Conservation (phyloP, 2,797 vertebrate genomes). For the Lepus townsendii region DNA sequence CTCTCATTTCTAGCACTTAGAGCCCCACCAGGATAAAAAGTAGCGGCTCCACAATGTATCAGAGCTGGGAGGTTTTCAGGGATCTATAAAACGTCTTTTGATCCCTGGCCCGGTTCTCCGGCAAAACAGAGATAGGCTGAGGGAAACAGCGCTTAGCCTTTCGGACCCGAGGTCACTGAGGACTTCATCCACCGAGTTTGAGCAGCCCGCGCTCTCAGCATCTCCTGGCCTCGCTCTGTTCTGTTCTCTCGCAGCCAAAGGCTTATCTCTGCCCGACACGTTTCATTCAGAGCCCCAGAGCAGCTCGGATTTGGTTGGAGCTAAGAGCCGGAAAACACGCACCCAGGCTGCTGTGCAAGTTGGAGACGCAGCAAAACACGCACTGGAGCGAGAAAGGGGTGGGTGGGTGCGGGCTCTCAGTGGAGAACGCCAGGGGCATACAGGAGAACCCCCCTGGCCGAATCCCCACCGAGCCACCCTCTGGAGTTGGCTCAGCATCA, state of each 20-base stretch:
- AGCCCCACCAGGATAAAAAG: background rate
- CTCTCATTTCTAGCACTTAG: background rate
- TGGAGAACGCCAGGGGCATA: background rate
- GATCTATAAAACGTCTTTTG: slow-evolving; percentile 16
- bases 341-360: slow-evolving; percentile 39
- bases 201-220: slow-evolving; percentile 56
- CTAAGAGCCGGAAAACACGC: slow-evolving; percentile 73
- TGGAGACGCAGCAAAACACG: background rate
- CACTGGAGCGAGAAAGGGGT: background rate
- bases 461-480: background rate
- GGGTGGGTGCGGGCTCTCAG: slow-evolving; percentile 14
- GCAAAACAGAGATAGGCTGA: slow-evolving; percentile 68
- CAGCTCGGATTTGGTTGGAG: slow-evolving; percentile 44
- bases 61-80: background rate
- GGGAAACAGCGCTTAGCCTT: slow-evolving; percentile 56
- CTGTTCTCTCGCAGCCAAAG: background rate
- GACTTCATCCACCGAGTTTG: slow-evolving; percentile 44
- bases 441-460: background rate
- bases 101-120: slow-evolving; percentile 64
- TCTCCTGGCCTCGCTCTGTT: slow-evolving; percentile 34
- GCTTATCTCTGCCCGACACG: slow-evolving; percentile 59
- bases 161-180: slow-evolving; percentile 35
- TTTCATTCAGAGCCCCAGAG: slow-evolving; percentile 77
- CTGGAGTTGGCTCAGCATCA: background rate
- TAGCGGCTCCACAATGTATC: background rate